Conservation (phyloP, 2,797 vertebrate species). For the Heteromormyrus szaboi region DNA sequence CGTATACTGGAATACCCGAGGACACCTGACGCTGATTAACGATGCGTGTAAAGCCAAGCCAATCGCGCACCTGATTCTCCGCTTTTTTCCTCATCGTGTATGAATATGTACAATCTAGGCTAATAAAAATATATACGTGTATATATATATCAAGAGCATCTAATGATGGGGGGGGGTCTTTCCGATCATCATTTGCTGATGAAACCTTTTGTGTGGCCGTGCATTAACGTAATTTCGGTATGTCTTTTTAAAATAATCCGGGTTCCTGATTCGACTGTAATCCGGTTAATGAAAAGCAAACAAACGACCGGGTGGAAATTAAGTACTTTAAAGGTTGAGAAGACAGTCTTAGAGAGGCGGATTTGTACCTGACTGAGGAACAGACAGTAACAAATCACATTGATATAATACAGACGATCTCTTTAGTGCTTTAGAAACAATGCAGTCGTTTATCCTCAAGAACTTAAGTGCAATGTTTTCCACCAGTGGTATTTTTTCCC, state of each 20-base stretch:
- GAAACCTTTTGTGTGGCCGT: neutral
- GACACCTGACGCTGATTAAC: slow-evolving; percentile 2
- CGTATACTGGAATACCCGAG: neutral
- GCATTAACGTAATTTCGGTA: neutral
- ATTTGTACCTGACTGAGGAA: neutral
- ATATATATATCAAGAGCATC: neutral
- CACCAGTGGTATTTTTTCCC: neutral
- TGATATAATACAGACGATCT: neutral
- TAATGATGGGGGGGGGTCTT: neutral
- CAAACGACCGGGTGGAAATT: neutral
- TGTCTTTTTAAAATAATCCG: neutral
- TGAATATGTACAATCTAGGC: neutral
- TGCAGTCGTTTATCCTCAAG: neutral
- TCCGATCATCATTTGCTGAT: neutral
- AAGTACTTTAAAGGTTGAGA: neutral
- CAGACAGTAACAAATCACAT: neutral
- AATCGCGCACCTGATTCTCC: neutral
- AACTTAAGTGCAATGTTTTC: neutral
- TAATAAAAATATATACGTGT: neutral
- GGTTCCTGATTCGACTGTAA: neutral
- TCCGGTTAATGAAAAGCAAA: neutral
- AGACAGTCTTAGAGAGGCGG: neutral
- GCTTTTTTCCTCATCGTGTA: neutral
- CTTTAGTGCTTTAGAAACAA: neutral
- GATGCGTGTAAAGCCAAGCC: neutral